phyloP scores from a whole-genome alignment of 2,888 invertebrate species.

The Deilephila elpenor region DNA sequence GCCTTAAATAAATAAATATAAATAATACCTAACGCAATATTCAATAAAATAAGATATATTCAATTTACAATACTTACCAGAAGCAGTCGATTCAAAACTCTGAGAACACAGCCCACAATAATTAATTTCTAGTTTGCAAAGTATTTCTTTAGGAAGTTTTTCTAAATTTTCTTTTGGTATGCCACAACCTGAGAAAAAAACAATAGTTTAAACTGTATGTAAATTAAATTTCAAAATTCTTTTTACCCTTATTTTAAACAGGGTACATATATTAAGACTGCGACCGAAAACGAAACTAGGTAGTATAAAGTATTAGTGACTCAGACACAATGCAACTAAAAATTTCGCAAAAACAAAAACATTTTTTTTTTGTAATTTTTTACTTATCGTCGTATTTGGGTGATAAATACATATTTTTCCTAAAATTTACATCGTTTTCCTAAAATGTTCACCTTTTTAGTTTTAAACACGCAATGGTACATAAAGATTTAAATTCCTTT shows the following conservation, averaged over 20 bases:
- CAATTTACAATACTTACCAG: constrained; percentile 56
- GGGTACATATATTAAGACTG: background rate
- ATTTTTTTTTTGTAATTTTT: no score
- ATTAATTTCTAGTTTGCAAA: constrained; percentile 58
- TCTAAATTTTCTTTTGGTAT: constrained; percentile 55
- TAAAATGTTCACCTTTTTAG: no score
- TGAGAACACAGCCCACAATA: constrained; percentile 66
- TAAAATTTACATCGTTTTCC: no score
- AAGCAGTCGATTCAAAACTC: constrained; percentile 52
- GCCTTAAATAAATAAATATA: no score
- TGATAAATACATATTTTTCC: no score
- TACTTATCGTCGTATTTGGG: no score
- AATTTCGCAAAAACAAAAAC: no score
- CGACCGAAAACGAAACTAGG: background rate
- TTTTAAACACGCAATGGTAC: no score
- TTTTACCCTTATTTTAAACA: background rate
- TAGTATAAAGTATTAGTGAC: no score
- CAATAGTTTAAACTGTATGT: constrained; percentile 16
- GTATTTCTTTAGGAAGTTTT: constrained; percentile 58
- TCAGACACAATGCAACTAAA: no score
- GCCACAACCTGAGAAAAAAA: constrained; percentile 61
- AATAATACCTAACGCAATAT: constrained; percentile 9
- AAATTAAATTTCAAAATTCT: background rate
- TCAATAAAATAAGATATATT: background rate
- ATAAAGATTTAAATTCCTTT: no score